Evolutionary conservation across 2,888 invertebrate species (phyloP), one percentile per base, ranked within the genome.

Genomic region (Amphipyra tragopoginis): DNA sequence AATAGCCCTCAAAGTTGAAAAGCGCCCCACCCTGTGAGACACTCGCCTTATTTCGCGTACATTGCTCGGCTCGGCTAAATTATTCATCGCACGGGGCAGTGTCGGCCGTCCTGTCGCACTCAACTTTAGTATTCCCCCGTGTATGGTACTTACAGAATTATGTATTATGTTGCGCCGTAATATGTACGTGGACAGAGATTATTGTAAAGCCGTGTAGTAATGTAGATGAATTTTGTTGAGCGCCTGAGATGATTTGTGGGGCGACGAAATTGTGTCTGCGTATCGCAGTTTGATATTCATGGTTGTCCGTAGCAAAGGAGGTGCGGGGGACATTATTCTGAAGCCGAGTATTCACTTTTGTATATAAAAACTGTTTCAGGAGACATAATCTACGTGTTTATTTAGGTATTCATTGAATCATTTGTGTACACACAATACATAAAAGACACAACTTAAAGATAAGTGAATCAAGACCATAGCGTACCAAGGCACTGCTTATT

Each of bases 111-210:
- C 83, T 82, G 85, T 85, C 86, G 83, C 78, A 81, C 81, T 77
- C 72, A 72, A 81, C 81, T 85, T 86, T 80, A 83, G 79, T 85
- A 87, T 86, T 86, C 90, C 79, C 85, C 65, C 59, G 81, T 78
- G 86, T 82, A 77, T 77, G 71, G 72, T 84, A 83, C 90, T 88
- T 88, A 86, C 84, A 69, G 89, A 90, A 90, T 89, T 87, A 88
- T 89, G 80, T 88, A 90, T 87, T 65, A 79, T 79, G 68, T 75
- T 80, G 52, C 48, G 51, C 49, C 34, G 58, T 78, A 72, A 71
- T 77, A 63, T 59, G 56, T 62, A 72, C 66, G 76, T 72, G 75
- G 78, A 73, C 77, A 74, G 68, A 78, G 79, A 81, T 81, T 82
- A 80, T 71, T 70, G 66, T 63, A 53, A 69, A 43, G 42, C 51